phyloP scores from a whole-genome alignment of 2,113 vertebrate genomes.

The Zapornia atra region DNA sequence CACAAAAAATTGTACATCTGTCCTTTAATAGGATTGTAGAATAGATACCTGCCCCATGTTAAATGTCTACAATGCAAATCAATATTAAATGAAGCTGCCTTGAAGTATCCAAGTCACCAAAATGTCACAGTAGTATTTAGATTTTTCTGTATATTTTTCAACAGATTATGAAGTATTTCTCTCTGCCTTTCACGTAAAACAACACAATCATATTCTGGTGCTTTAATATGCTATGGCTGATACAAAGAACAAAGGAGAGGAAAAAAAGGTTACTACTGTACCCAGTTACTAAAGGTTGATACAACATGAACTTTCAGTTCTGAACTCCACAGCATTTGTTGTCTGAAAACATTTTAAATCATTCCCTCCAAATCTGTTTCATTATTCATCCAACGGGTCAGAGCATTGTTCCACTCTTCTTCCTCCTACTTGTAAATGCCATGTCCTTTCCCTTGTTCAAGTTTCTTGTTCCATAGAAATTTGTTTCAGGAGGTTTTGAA shows the following conservation, averaged over 20 bases:
- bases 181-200: background rate
- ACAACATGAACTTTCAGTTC: background rate
- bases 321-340: background rate
- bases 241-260: background rate
- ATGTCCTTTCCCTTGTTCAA: background rate
- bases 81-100: background rate
- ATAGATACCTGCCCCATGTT: background rate
- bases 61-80: fast-evolving
- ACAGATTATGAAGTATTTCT: background rate
- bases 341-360: background rate
- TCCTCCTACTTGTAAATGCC: background rate
- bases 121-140: background rate
- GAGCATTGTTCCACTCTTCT: background rate
- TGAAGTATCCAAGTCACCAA: background rate
- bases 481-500: background rate
- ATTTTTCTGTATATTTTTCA: background rate
- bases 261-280: background rate
- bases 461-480: background rate
- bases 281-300: background rate
- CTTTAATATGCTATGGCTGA: background rate
- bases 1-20: background rate
- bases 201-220: background rate
- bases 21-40: background rate
- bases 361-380: background rate
- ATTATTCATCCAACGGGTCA: background rate